Evolutionary conservation across 2,113 vertebrate species (phyloP).

Genomic region (Perccottus glenii): DNA sequence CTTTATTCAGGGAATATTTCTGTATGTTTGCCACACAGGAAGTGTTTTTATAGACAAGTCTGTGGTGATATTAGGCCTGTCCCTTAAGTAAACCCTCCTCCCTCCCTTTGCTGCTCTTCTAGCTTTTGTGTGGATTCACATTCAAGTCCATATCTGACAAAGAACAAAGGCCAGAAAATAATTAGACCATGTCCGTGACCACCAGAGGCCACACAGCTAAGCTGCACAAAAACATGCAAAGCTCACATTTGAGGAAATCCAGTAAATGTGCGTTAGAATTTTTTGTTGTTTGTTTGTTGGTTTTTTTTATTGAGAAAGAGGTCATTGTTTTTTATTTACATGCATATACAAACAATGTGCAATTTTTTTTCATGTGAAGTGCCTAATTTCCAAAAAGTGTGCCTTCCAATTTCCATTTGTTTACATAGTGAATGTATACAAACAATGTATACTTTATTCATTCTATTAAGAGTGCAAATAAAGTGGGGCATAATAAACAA

Average conservation of each 20-base stretch:
- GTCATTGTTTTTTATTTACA: not conserved
- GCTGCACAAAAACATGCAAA: conserved; percentile 13
- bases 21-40: conserved; percentile 21
- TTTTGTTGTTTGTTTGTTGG: no score
- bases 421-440: not conserved
- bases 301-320: no score
- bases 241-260: conserved; percentile 15
- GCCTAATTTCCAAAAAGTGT: not conserved
- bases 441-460: conserved; percentile 54
- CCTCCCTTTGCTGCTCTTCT: conserved; percentile 24
- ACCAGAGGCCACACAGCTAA: conserved; percentile 22
- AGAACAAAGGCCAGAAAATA: conserved; percentile 39
- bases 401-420: not conserved
- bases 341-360: not conserved
- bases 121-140: conserved; percentile 39
- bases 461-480: conserved; percentile 35
- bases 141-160: conserved; percentile 12
- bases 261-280: not conserved
- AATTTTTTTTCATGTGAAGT: not conserved
- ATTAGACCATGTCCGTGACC: conserved; percentile 45
- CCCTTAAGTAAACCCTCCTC: conserved; percentile 15
- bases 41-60: conserved; percentile 33
- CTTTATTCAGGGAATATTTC: no score
- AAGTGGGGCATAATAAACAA: conserved; percentile 2
- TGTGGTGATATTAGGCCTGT: conserved; percentile 9